Evolutionary conservation across 2,113 vertebrate genomes (phyloP).

Genomic region (Stegastes partitus): DNA sequence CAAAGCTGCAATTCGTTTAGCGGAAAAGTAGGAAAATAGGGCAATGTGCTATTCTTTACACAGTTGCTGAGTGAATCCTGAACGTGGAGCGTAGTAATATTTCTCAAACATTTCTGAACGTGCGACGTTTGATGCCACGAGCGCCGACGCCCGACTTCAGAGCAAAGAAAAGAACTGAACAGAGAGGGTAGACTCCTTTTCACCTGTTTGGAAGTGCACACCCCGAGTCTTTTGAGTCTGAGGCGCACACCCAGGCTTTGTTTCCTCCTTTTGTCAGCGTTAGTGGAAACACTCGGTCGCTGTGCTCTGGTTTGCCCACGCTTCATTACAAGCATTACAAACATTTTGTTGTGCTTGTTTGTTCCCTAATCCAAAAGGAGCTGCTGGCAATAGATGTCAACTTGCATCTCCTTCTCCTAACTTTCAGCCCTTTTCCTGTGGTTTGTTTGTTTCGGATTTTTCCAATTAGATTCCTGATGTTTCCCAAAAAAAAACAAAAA

Average conservation of each 20-base stretch:
- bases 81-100: background rate
- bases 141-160: background rate
- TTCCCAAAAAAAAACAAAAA: background rate
- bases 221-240: background rate
- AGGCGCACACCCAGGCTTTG: constrained; percentile 2
- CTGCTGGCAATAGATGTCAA: constrained; percentile 46
- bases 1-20: background rate
- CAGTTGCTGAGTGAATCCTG: background rate
- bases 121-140: background rate
- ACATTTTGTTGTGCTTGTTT: constrained; percentile 38
- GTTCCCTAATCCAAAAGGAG: constrained; percentile 22
- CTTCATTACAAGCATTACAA: constrained; percentile 40
- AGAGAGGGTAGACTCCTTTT: background rate
- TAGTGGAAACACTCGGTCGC: constrained; percentile 39
- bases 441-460: constrained; percentile 31
- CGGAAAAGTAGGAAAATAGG: too few relatives aligned
- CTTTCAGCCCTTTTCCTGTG: constrained; percentile 10
- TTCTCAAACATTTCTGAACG: background rate
- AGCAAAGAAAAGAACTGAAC: background rate
- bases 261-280: constrained; percentile 1
- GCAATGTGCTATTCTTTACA: too few relatives aligned
- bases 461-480: constrained; percentile 10
- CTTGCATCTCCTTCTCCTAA: constrained; percentile 9
- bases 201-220: background rate
- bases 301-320: constrained; percentile 7